phyloP scores from a whole-genome alignment of 2,888 invertebrate genomes.

The Sphaeridia pumilis region DNA sequence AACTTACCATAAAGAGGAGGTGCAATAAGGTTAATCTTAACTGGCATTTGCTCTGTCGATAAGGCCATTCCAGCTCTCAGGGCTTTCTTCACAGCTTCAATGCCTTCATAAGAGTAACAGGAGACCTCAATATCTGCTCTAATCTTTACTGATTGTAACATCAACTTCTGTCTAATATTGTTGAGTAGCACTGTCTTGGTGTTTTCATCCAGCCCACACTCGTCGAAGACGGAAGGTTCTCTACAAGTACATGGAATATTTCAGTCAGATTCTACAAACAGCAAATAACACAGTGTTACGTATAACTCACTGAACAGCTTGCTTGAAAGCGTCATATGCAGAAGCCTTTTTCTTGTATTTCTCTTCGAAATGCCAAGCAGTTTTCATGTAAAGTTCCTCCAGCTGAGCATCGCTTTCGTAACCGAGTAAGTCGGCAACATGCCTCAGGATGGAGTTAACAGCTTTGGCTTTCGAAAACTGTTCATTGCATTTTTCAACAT shows the following conservation, averaged over 20 bases:
- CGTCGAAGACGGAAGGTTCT: slow-evolving; percentile 87
- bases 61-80: slow-evolving; percentile 77
- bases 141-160: slow-evolving; percentile 94
- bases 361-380: slow-evolving; percentile 97
- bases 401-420: slow-evolving; percentile 85
- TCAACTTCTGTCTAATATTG: slow-evolving; percentile 90
- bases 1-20: slow-evolving; percentile 79
- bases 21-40: slow-evolving; percentile 97
- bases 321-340: slow-evolving; percentile 96
- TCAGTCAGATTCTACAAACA: too few species aligned
- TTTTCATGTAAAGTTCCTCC: slow-evolving; percentile 87
- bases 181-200: slow-evolving; percentile 83
- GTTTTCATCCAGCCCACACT: slow-evolving; percentile 84
- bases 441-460: slow-evolving; percentile 92
- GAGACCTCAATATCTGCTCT: slow-evolving; percentile 89
- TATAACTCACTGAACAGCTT: slow-evolving; percentile 82
- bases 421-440: slow-evolving; percentile 87
- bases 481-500: slow-evolving; percentile 96
- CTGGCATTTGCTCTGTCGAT: slow-evolving; percentile 85
- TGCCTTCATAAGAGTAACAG: slow-evolving; percentile 95
- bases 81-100: slow-evolving; percentile 93
- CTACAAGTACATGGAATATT: too few species aligned
- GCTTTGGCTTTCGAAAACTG: slow-evolving; percentile 97
- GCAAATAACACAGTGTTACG: too few species aligned
- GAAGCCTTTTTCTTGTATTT: slow-evolving; percentile 92